Conservation (phyloP, 2,888 invertebrate genomes). For the Amiota communis region DNA sequence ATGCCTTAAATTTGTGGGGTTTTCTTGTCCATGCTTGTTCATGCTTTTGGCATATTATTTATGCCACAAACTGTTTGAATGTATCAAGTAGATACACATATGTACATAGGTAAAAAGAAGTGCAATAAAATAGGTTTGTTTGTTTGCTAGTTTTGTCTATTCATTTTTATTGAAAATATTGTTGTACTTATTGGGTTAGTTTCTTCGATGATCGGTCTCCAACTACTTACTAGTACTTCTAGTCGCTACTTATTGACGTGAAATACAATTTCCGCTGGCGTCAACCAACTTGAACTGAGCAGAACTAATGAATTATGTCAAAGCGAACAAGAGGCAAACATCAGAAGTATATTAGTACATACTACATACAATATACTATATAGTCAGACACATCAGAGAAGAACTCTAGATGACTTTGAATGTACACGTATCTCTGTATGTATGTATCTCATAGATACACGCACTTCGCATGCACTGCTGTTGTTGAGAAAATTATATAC, state of each 20-base stretch:
- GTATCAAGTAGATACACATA: too few species aligned
- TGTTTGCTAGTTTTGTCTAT: too few species aligned
- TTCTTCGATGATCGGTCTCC: not conserved
- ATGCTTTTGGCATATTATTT: too few species aligned
- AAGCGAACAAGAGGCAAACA: slow-evolving; percentile 20
- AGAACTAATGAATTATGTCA: slow-evolving; percentile 57
- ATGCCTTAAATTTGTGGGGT: too few species aligned
- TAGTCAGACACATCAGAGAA: not conserved
- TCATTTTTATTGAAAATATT: not conserved
- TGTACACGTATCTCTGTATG: slow-evolving; percentile 5
- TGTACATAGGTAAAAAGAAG: too few species aligned
- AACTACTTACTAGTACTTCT: not conserved
- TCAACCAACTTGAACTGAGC: slow-evolving; percentile 28
- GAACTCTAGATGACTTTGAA: slow-evolving; percentile 3
- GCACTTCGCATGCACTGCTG: too few species aligned
- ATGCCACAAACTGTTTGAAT: too few species aligned
- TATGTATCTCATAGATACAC: not conserved
- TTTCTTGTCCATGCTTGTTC: too few species aligned
- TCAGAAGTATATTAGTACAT: too few species aligned
- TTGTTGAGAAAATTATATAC: too few species aligned
- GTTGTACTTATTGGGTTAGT: not conserved
- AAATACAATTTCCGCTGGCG: slow-evolving; percentile 54
- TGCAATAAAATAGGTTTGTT: too few species aligned
- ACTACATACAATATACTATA: too few species aligned
- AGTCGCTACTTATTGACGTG: not conserved